Evolutionary conservation across 2,797 vertebrate species (phyloP), one percentile per base, ranked within the genome.

Genomic region (Bradypus variegatus): DNA sequence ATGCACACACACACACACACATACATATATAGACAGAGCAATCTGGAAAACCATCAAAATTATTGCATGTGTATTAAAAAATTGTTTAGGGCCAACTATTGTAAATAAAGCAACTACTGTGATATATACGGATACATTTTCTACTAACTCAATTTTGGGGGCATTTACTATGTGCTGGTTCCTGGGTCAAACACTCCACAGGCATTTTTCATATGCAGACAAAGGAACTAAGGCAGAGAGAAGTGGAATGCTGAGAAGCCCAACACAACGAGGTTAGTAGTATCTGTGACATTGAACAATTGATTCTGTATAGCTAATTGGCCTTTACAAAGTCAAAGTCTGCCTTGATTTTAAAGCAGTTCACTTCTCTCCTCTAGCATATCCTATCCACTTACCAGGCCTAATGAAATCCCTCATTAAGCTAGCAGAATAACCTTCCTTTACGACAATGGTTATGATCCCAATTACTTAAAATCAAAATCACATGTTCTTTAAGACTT

Each of bases 391-490:
- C 33, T 29, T n/a, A 83, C 8, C 53, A 76, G 27, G 31, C 5
- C 64, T 78, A 70, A 79, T 50, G 45, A 50, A 65, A 90, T 88
- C 10, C 12, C 1, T n/a, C n/a, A 58, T 18, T 82, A 70, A 79
- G 4, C 33, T 65, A 4, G 48, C 31, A 91, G 48, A 88, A 82
- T 23, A 78, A 64, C 12, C 53, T 91, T 85, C 3, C 5, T 45
- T 80, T 60, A 90, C 55, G 50, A 75, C 75, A 62, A 75, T 64
- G 14, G 72, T 82, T 58, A 87, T 91, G 48, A 62, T 48, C 25
- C n/a, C 58, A 72, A 58, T 86, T 58, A 83, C 67, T 14, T 75
- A 58, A n/a, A 93, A 93, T 79, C 72, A 58, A 88, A 81, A 64
- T 85, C 27, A 82, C 45, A 65, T 55, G 18, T 38, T 90, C 75